Conservation (phyloP, 53 echinoderm and acorn worm genomes). For the Hippasteria phrygiana region DNA sequence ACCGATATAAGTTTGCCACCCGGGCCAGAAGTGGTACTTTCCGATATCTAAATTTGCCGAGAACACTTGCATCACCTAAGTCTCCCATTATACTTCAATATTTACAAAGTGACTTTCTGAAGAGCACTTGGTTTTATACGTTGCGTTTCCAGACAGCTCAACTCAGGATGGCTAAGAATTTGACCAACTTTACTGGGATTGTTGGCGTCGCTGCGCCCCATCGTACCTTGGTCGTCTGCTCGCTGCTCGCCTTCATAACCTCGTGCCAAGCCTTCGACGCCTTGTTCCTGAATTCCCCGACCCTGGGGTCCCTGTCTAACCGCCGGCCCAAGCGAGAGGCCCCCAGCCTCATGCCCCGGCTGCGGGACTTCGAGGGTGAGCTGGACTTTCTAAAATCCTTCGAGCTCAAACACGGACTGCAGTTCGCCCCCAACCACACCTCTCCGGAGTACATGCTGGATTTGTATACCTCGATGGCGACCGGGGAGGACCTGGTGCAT, state of each 20-base stretch:
- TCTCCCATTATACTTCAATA: not conserved
- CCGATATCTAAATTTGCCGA: constrained; percentile 24
- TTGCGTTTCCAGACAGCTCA: too few relatives aligned
- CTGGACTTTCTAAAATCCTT: constrained; percentile 37
- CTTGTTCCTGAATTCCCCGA: constrained; percentile 28
- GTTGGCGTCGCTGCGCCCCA: not conserved
- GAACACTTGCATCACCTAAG: constrained; percentile 15
- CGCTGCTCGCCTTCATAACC: constrained; percentile 32
- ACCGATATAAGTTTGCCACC: constrained; percentile 42
- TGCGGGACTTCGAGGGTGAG: constrained; percentile 51
- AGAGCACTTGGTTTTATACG: not conserved
- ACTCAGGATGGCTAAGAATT: constrained; percentile 24
- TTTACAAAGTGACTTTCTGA: not conserved
- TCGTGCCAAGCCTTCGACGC: constrained; percentile 57
- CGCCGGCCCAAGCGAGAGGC: constrained; percentile 35
- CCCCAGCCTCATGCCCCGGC: constrained; percentile 7
- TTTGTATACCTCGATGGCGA: constrained; percentile 59
- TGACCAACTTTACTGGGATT: not conserved
- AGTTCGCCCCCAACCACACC: constrained; percentile 29
- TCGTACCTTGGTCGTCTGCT: constrained; percentile 23
- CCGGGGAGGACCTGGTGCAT: constrained; percentile 46
- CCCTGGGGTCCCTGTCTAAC: not conserved
- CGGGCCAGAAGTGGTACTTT: constrained; percentile 59
- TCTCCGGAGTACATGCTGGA: constrained; percentile 73
- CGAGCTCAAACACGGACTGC: constrained; percentile 27